Evolutionary conservation across 2,797 vertebrate species (phyloP), one percentile per base, ranked within the genome.

Genomic region (Mastacembelus armatus): DNA sequence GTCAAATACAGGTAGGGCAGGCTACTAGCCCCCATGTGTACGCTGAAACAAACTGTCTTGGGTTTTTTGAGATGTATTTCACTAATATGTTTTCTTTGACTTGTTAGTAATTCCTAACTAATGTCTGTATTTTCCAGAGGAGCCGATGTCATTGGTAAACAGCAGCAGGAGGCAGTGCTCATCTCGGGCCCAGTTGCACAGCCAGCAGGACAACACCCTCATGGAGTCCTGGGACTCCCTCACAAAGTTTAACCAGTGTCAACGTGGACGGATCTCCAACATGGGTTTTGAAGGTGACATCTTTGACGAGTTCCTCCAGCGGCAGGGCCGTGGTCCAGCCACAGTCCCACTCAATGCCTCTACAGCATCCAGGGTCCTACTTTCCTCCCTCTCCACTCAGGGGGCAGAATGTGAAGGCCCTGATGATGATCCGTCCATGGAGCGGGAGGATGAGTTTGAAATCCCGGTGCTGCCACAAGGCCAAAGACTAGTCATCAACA

Each of bases 211-310:
- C 0, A 87, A 95, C 84, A 91, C 81, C 3, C 92, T 97, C 44
- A 95, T 92, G 65, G 96, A 97, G 78, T 99, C 96, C 0, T 98
- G 96, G 96, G 94, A 95, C 75, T 98, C 96, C 3, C 94, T 97
- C 71, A 92, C 90, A 0, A 96, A 95, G 87, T 98, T 98, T 29
- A 95, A 98, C 89, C 96, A 94, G 49, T 95, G 94, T 71, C 97
- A 98, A 66, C 94, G 95, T 0, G 97, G 97, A 2, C 95, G 97
- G 63, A 96, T 99, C 89, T 96, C 95, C 27, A 95, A 94, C 89
- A 89, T 94, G 92, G 93, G 93, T 40, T 94, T 94, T 27, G 96
- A 96, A 66, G 95, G 95, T 0, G 97, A 98, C 89, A 91, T 98
- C 79, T 95, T 98, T 35, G 97, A 98, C 7, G 96, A 98, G 83